These are phyloP conservation scores for Sipha flava DNA, from an alignment of 1,140 invertebrate species.

Conservation along the genomic window DNA sequence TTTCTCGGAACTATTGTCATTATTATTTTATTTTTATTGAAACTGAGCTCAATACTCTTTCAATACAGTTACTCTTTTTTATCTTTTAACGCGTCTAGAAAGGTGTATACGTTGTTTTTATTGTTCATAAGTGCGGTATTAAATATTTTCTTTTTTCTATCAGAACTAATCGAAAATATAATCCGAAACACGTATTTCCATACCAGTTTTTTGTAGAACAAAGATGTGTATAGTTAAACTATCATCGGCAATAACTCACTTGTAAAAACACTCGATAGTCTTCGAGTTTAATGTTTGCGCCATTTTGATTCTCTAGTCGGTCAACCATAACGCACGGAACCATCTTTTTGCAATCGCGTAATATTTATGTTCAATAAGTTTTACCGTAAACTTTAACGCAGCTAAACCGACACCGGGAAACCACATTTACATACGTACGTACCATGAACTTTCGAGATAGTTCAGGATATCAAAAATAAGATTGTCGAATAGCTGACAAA, in stretches of 20 bases:
- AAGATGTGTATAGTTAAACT: not conserved
- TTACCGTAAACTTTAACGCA: not conserved
- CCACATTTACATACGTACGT: not conserved
- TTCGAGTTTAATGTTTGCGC: not conserved
- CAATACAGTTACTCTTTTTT: no score
- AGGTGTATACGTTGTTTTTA: no score
- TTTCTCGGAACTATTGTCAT: no score
- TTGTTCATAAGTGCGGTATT: no score
- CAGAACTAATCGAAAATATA: not conserved
- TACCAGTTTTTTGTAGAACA: not conserved
- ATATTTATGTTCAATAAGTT: conserved; percentile 12
- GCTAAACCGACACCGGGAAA: not conserved
- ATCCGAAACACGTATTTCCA: not conserved
- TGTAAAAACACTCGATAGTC: not conserved
- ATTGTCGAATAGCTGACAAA: not conserved
- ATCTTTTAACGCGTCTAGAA: no score
- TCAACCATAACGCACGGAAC: not conserved
- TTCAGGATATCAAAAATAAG: not conserved
- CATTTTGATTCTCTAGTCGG: not conserved
- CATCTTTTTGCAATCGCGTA: not conserved
- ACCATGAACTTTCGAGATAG: not conserved
- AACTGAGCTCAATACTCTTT: no score
- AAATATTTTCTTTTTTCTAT: no score
- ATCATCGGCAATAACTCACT: not conserved
- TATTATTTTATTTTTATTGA: no score